These are phyloP conservation scores for Alsophila aescularia DNA, from an alignment of 2,888 invertebrate genomes.

Conservation along the genomic window DNA sequence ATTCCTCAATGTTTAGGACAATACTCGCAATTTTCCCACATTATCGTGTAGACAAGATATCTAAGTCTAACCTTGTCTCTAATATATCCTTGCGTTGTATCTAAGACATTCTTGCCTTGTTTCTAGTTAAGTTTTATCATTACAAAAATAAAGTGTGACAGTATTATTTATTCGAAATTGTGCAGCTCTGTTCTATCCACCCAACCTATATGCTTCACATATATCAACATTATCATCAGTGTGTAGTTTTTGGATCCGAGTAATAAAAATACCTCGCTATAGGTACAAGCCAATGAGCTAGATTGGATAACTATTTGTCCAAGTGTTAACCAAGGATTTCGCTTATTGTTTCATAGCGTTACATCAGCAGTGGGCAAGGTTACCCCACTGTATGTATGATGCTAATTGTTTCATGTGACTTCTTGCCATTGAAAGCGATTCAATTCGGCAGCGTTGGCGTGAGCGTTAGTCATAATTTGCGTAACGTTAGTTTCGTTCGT, in stretches of 20 bases:
- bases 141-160: no score
- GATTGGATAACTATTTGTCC: slow-evolving; percentile 68
- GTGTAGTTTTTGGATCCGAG: neutral
- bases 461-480: slow-evolving; percentile 24
- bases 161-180: no score
- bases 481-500: slow-evolving; percentile 11
- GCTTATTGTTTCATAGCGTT: slow-evolving; percentile 41
- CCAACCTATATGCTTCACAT: neutral
- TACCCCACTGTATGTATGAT: slow-evolving; percentile 34
- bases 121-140: no score
- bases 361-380: slow-evolving; percentile 38
- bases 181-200: no score
- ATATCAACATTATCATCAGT: neutral
- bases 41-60: neutral
- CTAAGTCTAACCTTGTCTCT: no score
- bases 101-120: no score
- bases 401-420: slow-evolving; percentile 36
- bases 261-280: neutral
- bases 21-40: neutral
- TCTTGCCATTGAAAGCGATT: slow-evolving; percentile 30
- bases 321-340: slow-evolving; percentile 69
- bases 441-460: slow-evolving; percentile 34
- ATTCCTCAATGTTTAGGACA: neutral
- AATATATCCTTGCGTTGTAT: no score
- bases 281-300: slow-evolving; percentile 49